phyloP scores from a whole-genome alignment of 2,113 vertebrate genomes.

The Platysteira castanea region DNA sequence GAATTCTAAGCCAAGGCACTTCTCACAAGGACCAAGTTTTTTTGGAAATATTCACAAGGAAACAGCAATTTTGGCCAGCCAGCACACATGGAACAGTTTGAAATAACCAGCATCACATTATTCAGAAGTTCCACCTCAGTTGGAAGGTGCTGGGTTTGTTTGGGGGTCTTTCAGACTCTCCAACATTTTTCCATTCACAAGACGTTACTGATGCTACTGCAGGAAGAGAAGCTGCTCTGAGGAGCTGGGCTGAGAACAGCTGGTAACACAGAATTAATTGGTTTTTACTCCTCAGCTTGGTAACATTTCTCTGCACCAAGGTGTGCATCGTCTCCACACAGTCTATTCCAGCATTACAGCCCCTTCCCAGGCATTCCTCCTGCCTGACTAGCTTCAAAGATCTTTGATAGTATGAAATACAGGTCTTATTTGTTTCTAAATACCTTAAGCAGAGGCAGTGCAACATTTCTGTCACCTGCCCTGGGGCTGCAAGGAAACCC shows the following conservation, averaged over 20 bases:
- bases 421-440: background rate
- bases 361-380: background rate
- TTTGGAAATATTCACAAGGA: background rate
- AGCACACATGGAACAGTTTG: background rate
- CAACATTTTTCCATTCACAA: background rate
- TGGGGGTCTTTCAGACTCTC: background rate
- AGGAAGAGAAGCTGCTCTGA: background rate
- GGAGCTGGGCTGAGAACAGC: background rate
- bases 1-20: background rate
- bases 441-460: background rate
- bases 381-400: background rate
- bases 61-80: background rate
- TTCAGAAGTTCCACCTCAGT: background rate
- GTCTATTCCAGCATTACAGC: background rate
- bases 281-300: background rate
- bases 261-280: background rate
- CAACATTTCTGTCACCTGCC: background rate
- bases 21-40: background rate
- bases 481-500: background rate
- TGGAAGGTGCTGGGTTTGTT: background rate
- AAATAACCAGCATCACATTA: background rate
- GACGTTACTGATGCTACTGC: background rate
- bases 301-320: background rate
- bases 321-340: background rate
- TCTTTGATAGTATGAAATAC: rapidly evolving